Evolutionary conservation across 2,797 vertebrate species (phyloP), one percentile per base, ranked within the genome.

Genomic region (Stomatorhinus walkeri): DNA sequence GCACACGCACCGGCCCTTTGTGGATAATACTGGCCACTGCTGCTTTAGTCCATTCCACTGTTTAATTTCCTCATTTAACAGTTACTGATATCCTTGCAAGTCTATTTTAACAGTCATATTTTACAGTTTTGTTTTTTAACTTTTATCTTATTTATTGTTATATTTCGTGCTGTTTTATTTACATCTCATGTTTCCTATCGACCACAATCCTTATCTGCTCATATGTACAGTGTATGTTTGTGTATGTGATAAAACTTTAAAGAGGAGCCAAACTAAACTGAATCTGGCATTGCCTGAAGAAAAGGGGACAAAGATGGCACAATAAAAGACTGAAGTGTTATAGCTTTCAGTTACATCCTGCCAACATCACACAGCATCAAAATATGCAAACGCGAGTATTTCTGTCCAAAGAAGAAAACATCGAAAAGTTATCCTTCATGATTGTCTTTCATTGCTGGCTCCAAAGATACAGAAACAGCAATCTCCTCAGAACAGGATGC

Each of bases 41-140:
- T 40, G 36, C n/a, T 28, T 64, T 28, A 12, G 61, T 46, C 88
- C 88, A 81, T 88, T 24, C 87, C 88, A 89, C 14, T 40, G 51
- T 52, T 52, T 52, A 52, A 52, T 52, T 32, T 14, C 24, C 10
- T 68, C 24, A 4, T 68, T 32, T 68, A 68, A 68, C 61, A 68
- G 28, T 68, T 32, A 68, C 24, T 5, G 28, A 32, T 32, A 68
- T 5, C 28, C 61, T 68, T 68, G 10, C 61, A 12, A 32, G 3
- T 68, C 61, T 12, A 32, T 68, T 68, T 68, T 68, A 61, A 54
- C 16, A 61, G 22, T 61, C 8, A 0, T 24, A 61, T 61, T 61
- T 61, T 61, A 56, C 52, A 61, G 61, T 12, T 24, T 64, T 10
- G 3, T 64, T 12, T 64, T 64, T 22, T 64, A 24, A 28, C 9